Percentiles rank a stretch among this genome's conserved stretches.
Conservation (phyloP, 1,140 invertebrate genomes). For the Diplogasteroides magnus region DNA sequence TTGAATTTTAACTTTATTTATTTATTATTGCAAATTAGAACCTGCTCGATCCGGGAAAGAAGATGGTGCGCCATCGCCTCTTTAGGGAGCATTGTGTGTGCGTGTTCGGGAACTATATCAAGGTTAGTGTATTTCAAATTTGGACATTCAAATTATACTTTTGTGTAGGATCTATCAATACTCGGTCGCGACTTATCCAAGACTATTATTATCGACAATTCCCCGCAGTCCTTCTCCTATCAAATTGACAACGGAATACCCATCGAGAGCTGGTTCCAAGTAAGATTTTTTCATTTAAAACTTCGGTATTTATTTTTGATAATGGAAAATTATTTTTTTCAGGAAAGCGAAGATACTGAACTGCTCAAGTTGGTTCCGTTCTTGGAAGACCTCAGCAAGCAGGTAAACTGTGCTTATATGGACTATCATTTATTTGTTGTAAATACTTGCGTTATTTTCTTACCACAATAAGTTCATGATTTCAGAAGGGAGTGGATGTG, state of each 20-base stretch:
- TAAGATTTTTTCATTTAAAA: no score
- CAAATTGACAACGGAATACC: constrained; percentile 93
- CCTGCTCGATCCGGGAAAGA: constrained; percentile 78
- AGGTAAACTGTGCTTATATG: constrained; percentile 55
- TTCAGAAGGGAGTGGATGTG: constrained; percentile 29
- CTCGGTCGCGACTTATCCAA: constrained; percentile 83
- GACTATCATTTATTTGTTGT: no score
- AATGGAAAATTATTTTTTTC: no score
- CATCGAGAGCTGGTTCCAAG: constrained; percentile 93
- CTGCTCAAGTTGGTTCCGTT: constrained; percentile 87
- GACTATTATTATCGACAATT: constrained; percentile 87
- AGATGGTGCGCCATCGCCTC: constrained; percentile 73
- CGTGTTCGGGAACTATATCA: constrained; percentile 92
- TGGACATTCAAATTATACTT: not conserved
- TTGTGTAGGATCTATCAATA: constrained; percentile 71
- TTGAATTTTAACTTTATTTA: constrained; percentile 7
- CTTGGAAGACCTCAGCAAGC: constrained; percentile 71
- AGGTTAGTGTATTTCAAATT: constrained; percentile 55
- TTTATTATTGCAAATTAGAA: constrained; percentile 59
- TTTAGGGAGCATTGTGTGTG: constrained; percentile 92
- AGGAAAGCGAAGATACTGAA: constrained; percentile 81
- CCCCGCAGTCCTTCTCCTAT: constrained; percentile 83
- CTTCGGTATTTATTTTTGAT: no score
- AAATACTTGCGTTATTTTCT: no score
- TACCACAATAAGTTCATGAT: constrained; percentile 4